Percentiles rank a stretch among this genome's conserved stretches.
phyloP scores from a whole-genome alignment of 2,888 invertebrate genomes.

The Clivina fossor region DNA sequence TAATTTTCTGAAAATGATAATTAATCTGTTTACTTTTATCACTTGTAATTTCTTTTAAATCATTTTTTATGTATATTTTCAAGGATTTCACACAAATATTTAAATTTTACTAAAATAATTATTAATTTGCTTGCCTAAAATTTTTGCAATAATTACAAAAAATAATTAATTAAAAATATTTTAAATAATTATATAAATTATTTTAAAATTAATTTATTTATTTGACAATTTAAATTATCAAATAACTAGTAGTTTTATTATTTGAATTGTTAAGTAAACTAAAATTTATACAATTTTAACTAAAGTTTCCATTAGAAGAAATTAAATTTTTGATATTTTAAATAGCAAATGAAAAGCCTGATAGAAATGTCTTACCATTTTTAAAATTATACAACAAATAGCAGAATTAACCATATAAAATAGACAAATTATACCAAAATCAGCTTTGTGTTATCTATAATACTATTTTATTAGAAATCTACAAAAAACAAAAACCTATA shows the following conservation, averaged over 20 bases:
- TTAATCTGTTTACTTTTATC: too few relatives aligned
- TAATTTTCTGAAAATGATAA: too few relatives aligned
- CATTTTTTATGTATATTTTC: neutral
- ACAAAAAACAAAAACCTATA: too few relatives aligned
- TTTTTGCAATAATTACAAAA: neutral
- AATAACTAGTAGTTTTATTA: neutral
- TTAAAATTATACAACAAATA: too few relatives aligned
- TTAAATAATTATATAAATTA: neutral
- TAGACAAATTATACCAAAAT: too few relatives aligned
- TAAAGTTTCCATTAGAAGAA: neutral
- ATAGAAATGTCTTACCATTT: neutral
- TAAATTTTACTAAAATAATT: too few relatives aligned
- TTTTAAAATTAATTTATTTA: neutral
- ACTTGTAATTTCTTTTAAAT: too few relatives aligned
- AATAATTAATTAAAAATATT: neutral
- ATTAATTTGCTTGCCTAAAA: neutral
- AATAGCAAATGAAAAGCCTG: neutral
- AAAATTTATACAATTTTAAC: neutral
- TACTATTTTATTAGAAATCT: too few relatives aligned
- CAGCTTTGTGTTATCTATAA: too few relatives aligned
- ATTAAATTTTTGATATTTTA: neutral
- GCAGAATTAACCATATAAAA: too few relatives aligned
- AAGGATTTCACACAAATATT: neutral
- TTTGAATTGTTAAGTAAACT: neutral
- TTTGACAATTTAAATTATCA: conserved; percentile 1